Evolutionary conservation across 2,113 vertebrate genomes (phyloP), one percentile per base, ranked within the genome.

Genomic region (Rhea pennata): DNA sequence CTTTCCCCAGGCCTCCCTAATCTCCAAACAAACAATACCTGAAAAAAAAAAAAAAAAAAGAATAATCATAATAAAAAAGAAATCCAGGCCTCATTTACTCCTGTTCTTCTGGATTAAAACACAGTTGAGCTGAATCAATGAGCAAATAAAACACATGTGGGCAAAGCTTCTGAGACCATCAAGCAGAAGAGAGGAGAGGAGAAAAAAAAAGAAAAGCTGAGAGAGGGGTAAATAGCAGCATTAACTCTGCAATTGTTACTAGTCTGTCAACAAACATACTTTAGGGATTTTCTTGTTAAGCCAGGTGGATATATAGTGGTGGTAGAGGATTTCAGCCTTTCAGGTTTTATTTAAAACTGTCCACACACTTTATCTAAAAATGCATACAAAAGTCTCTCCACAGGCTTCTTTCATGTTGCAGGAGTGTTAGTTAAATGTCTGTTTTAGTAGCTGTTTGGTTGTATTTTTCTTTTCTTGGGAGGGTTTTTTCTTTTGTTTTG

Each of bases 221-320:
- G 56, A 26, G 22, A 29, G 36, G 3, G 23, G 61, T 79, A 94
- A 96, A 84, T 85, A 92, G 74, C 67, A 87, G 40, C 22, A 71
- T 85, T 71, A 95, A 84, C 85, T 85, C 90, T 39, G 33, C 84
- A 82, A 87, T 91, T 92, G 88, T 89, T 91, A 78, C 80, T 66
- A 51, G 44, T 94, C 94, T 54, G 44, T 93, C 94, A 96, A 73
- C 93, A 96, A 93, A 95, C 94, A 96, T 91, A 85, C 87, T 97
- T 92, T 24, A 91, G 70, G 89, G 93, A 87, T 96, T 97, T 96
- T 91, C 94, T 87, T 20, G 2, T 92, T 95, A 96, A 97, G 85
- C 87, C 82, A 87, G 65, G 51, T 72, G 58, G 84, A 82, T 87
- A 50, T 69, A n/a, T 31, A 84, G 50, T 42, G 50, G 54, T 51